Conservation (phyloP, 2,113 vertebrate genomes). For the Delphinus delphis region DNA sequence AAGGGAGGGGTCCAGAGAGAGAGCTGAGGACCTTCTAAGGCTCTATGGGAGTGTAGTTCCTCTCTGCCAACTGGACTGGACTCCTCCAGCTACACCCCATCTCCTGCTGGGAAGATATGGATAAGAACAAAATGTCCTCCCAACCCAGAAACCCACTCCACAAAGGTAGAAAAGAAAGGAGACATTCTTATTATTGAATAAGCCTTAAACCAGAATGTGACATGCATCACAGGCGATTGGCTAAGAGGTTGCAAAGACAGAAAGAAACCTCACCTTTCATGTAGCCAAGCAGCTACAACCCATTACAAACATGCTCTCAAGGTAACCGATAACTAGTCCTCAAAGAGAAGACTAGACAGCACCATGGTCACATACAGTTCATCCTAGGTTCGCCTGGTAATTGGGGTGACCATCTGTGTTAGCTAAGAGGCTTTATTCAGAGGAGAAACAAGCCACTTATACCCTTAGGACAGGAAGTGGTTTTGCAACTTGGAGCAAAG, state of each 20-base stretch:
- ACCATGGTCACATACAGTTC: background rate
- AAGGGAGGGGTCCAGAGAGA: background rate
- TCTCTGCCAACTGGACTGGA: background rate
- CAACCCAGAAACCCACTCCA: background rate
- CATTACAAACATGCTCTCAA: background rate
- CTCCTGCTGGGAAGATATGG: background rate
- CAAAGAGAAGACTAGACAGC: background rate
- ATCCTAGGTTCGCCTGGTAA: background rate
- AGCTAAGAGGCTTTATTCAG: background rate
- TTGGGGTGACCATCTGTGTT: background rate
- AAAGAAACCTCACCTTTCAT: background rate
- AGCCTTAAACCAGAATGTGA: background rate
- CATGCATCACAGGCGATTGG: fast-evolving
- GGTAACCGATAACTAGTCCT: background rate
- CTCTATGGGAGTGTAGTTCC: no score
- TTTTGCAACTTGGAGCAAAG: background rate
- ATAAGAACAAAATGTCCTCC: background rate
- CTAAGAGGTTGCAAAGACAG: background rate
- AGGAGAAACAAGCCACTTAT: background rate
- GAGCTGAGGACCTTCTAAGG: background rate
- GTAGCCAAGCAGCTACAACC: background rate
- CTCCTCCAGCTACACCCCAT: background rate
- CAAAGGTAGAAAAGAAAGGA: background rate
- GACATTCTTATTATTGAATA: background rate
- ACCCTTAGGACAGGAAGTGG: background rate